phyloP scores from a whole-genome alignment of 30 jellyfish, hydroid and myxozoan genomes.

The Aurelia sp. region DNA sequence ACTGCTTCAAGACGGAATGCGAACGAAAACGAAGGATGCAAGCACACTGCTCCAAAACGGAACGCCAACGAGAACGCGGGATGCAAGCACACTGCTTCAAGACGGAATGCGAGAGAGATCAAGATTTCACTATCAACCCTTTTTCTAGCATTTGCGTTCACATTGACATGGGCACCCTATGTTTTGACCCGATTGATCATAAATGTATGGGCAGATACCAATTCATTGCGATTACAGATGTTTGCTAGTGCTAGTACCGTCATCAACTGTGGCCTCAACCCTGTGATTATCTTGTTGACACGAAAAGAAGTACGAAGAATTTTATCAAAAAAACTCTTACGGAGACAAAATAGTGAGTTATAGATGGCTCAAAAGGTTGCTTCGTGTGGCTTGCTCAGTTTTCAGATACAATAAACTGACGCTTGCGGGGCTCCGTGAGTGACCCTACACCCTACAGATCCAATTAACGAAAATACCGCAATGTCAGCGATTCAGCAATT shows the following conservation, averaged over 20 bases:
- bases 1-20: too few relatives aligned
- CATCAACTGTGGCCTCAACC: constrained; percentile 64
- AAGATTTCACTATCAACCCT: constrained; percentile 44
- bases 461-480: too few relatives aligned
- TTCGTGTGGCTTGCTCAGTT: too few relatives aligned
- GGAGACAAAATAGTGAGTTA: background rate
- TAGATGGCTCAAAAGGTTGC: too few relatives aligned
- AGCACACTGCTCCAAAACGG: constrained; percentile 19
- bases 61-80: background rate
- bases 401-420: too few relatives aligned
- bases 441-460: too few relatives aligned
- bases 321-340: background rate
- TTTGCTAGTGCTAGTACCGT: constrained; percentile 64
- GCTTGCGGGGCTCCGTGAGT: too few relatives aligned
- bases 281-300: constrained; percentile 44
- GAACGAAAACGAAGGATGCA: background rate
- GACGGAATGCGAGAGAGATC: constrained; percentile 39
- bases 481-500: too few relatives aligned
- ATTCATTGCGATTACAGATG: constrained; percentile 52
- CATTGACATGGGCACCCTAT: constrained; percentile 67
- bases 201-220: constrained; percentile 51
- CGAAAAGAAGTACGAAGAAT: constrained; percentile 57
- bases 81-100: constrained; percentile 30
- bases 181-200: constrained; percentile 54
- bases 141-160: constrained; percentile 60